These are phyloP conservation scores for Drosophila rubida DNA, from an alignment of 2,888 invertebrate species.

Conservation along the genomic window DNA sequence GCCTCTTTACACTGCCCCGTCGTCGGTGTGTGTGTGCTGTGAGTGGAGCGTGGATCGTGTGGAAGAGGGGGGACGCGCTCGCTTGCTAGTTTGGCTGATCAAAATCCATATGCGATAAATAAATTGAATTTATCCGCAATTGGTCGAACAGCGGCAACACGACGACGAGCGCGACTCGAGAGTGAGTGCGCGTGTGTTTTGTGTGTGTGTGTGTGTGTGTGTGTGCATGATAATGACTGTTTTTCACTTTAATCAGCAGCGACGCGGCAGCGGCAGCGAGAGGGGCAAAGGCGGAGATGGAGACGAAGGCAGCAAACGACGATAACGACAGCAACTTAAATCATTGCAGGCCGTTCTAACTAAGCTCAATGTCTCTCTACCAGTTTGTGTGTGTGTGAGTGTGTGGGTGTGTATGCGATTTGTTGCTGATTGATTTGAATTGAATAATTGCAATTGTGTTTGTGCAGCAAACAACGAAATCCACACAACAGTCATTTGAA, in stretches of 20 bases:
- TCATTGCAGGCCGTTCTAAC: constrained; percentile 72
- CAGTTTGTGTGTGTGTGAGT: constrained; percentile 29
- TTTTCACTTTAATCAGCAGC: constrained; percentile 73
- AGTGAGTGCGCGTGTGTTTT: constrained; percentile 18
- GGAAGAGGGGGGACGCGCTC: not conserved
- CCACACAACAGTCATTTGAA: constrained; percentile 10
- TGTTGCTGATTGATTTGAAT: constrained; percentile 82
- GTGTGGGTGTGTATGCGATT: constrained; percentile 51
- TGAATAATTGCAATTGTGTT: constrained; percentile 81
- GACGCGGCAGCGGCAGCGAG: constrained; percentile 10
- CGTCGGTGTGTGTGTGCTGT: constrained; percentile 1
- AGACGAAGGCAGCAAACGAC: constrained; percentile 20
- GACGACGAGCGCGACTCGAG: constrained; percentile 23
- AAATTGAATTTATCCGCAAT: constrained; percentile 84
- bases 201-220: constrained; percentile 23
- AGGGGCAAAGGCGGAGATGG: constrained; percentile 17
- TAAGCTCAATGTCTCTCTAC: constrained; percentile 72
- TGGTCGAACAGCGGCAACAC: constrained; percentile 65
- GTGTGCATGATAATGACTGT: constrained; percentile 65
- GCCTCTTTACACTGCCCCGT: constrained; percentile 18
- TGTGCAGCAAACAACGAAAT: constrained; percentile 25
- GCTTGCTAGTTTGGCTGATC: constrained; percentile 49
- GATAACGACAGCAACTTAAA: constrained; percentile 65
- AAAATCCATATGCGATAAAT: constrained; percentile 82
- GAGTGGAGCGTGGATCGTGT: not conserved